Percentiles rank a stretch among this genome's conserved stretches.
phyloP scores from a whole-genome alignment of 2,797 vertebrate genomes.

The Aphelocoma californica region DNA sequence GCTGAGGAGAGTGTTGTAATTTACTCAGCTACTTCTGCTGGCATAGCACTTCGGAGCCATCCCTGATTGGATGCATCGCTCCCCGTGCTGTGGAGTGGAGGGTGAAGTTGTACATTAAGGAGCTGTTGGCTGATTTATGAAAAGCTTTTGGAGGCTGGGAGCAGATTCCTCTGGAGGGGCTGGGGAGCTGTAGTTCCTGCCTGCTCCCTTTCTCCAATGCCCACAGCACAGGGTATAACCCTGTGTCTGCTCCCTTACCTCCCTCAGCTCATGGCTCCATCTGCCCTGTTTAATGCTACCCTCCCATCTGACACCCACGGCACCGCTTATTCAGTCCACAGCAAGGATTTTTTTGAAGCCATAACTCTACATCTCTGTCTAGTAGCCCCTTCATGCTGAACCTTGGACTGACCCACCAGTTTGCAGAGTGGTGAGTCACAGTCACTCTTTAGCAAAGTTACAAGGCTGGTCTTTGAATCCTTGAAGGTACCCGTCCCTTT shows the following conservation, averaged over 20 bases:
- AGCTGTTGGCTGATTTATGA: neutral
- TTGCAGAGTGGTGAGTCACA: neutral
- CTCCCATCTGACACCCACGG: neutral
- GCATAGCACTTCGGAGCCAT: neutral
- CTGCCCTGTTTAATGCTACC: neutral
- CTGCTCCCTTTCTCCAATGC: neutral
- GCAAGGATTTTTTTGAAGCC: neutral
- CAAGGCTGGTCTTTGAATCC: neutral
- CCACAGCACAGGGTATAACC: neutral
- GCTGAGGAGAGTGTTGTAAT: neutral
- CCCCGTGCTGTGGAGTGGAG: accelerated
- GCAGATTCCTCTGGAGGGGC: neutral
- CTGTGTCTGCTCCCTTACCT: neutral
- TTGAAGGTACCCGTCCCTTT: neutral
- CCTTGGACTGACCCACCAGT: neutral
- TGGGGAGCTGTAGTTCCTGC: neutral
- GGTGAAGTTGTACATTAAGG: neutral
- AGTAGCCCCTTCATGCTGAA: neutral
- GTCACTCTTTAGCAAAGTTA: neutral
- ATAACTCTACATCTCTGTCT: neutral
- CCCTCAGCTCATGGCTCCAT: neutral
- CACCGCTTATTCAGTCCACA: neutral
- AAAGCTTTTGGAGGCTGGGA: neutral
- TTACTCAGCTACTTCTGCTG: neutral
- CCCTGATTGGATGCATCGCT: neutral